Conservation (phyloP, 2,113 vertebrate species). For the Oxyruncus cristatus region DNA sequence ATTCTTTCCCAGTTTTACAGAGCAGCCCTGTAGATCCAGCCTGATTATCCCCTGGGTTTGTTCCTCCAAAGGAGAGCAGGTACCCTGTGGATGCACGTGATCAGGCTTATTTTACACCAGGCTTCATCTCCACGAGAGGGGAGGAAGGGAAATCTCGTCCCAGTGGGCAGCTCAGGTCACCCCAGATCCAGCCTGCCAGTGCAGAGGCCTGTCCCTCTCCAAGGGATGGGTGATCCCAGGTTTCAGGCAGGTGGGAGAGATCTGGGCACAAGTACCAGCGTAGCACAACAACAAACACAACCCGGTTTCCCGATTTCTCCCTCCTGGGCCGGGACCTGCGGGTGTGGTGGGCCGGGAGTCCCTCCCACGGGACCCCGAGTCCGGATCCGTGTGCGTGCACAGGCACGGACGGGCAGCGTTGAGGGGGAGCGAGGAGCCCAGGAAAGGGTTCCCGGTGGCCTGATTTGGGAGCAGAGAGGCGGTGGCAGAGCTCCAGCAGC, state of each 20-base stretch:
- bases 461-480: background rate
- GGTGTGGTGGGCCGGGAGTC: background rate
- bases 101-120: background rate
- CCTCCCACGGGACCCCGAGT: background rate
- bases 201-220: background rate
- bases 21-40: background rate
- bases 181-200: too few species aligned
- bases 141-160: background rate
- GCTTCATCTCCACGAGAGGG: background rate
- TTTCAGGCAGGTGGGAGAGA: background rate
- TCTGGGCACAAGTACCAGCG: background rate
- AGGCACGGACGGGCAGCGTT: accelerated
- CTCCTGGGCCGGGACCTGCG: background rate
- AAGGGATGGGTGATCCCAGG: background rate
- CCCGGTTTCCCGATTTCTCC: background rate
- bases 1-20: background rate
- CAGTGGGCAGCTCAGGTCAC: accelerated
- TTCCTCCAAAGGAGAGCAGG: background rate
- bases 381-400: accelerated
- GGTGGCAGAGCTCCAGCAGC: background rate
- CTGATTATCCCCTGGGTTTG: background rate
- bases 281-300: background rate
- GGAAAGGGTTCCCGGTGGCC: background rate
- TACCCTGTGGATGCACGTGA: background rate
- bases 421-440: background rate